phyloP scores from a whole-genome alignment of 2,113 vertebrate species.

The Pelusios castaneus region DNA sequence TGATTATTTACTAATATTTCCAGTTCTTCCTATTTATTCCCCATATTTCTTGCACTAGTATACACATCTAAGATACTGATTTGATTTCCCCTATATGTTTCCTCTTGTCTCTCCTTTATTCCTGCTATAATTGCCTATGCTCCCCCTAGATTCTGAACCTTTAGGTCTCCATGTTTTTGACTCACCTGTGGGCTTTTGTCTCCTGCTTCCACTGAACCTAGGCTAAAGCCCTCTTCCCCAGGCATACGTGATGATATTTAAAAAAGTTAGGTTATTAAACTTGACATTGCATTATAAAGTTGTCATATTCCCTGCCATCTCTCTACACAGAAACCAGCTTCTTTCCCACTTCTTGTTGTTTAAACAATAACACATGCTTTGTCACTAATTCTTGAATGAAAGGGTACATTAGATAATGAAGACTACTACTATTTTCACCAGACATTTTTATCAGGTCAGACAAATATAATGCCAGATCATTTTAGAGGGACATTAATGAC shows the following conservation, averaged over 20 bases:
- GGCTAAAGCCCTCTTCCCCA: background rate
- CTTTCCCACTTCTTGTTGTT: background rate
- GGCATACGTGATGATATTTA: background rate
- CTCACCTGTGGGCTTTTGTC: background rate
- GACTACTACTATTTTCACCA: slow-evolving; percentile 24
- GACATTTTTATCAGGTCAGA: slow-evolving; percentile 45
- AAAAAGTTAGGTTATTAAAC: slow-evolving; percentile 26
- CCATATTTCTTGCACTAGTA: background rate
- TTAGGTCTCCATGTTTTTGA: background rate
- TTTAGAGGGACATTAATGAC: slow-evolving; percentile 33
- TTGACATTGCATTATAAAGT: background rate
- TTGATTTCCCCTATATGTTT: background rate
- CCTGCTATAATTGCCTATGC: background rate
- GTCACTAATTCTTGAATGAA: slow-evolving; percentile 41
- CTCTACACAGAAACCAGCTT: background rate
- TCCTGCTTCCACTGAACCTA: background rate
- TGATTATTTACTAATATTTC: background rate
- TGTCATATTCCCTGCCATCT: background rate
- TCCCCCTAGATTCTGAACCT: background rate
- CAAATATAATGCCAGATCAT: slow-evolving; percentile 33
- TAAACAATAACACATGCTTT: background rate
- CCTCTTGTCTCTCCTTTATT: background rate
- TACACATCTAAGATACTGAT: background rate
- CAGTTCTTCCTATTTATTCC: background rate
- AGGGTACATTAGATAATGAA: slow-evolving; percentile 29